A percentile compares a stretch with the other conserved stretches of the same genome.
These are phyloP conservation scores for Popillia japonica DNA, from an alignment of 1,140 invertebrate species.

Conservation along the genomic window DNA sequence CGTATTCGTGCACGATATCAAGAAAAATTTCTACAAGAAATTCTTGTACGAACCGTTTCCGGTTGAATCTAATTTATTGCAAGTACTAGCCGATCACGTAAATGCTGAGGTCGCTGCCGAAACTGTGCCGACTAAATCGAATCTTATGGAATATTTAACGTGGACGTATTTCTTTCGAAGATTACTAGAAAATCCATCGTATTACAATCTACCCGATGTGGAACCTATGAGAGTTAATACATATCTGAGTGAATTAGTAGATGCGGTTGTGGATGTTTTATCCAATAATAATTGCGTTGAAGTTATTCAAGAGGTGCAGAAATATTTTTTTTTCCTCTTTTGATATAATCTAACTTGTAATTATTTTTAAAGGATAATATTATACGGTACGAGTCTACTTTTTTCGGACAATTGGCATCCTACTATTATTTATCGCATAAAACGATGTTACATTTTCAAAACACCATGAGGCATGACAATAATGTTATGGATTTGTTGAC, in stretches of 20 bases:
- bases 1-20: constrained; percentile 96
- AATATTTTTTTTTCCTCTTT: constrained; percentile 39
- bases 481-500: constrained; percentile 79
- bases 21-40: constrained; percentile 99
- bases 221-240: constrained; percentile 78
- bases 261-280: constrained; percentile 77
- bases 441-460: constrained; percentile 85
- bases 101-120: constrained; percentile 98
- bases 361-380: constrained; percentile 48
- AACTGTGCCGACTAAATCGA: constrained; percentile 91
- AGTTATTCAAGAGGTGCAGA: constrained; percentile 65
- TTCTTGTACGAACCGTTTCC: constrained; percentile 99
- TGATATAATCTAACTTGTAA: background rate
- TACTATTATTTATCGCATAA: constrained; percentile 97
- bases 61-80: constrained; percentile 93
- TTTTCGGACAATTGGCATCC: constrained; percentile 92
- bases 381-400: constrained; percentile 69
- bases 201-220: constrained; percentile 85
- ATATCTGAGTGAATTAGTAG: constrained; percentile 80
- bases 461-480: constrained; percentile 71
- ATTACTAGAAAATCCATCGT: constrained; percentile 91
- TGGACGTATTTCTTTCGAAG: constrained; percentile 98
- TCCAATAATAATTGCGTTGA: constrained; percentile 80
- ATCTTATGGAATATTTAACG: constrained; percentile 95
- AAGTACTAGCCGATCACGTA: constrained; percentile 94